Base-by-base conservation (phyloP, 2,888 invertebrate species). In the Eristalis intricaria region DNA sequence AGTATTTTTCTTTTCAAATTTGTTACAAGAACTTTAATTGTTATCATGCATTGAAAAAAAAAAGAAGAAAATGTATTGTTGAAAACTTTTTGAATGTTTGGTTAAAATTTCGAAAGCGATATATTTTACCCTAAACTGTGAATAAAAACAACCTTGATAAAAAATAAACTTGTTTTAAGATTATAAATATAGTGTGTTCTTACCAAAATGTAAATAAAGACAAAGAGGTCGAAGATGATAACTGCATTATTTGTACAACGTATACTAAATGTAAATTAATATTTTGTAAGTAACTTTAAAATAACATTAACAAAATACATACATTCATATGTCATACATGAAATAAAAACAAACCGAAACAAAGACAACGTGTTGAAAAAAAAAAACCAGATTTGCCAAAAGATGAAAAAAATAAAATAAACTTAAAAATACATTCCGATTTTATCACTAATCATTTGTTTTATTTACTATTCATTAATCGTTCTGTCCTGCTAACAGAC, bases 191-290 rank as follows among this genome's bases (percentile, higher is more conserved):
- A 82, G 75, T 63, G 60, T 75, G 65, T 66, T 87, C 79, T 79
- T 76, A 79, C 75, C 78, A 87, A 84, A 87, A 84, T 87, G 87
- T 87, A 87, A 79, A 87, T 87, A 87, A 80, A 84, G 38, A 87
- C 84, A 87, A 80, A 84, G 43, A 87, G 66, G 68, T 84, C 60
- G 35, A 79, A 68, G 64, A 64, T 73, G 68, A 64, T 73, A 70
- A 68, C 64, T 80, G 50, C 75, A 73, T 87, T 78, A 84, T 80
- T 73, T 80, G 84, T 83, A 84, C 87, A 87, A 80, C 79, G 76
- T 87, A 87, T 80, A 84, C 75, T 86, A 74, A 80, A 76, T 87
- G 87, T 87, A 87, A 84, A 87, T 80, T 84, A 76, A 84, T 87
- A 87, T 84, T 87, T 87, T 87, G 75, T 87, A 87, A 84, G 87